Evolutionary conservation across 2,113 vertebrate genomes (phyloP), one percentile per base, ranked within the genome.

Genomic region (Callocephalon fimbriatum): DNA sequence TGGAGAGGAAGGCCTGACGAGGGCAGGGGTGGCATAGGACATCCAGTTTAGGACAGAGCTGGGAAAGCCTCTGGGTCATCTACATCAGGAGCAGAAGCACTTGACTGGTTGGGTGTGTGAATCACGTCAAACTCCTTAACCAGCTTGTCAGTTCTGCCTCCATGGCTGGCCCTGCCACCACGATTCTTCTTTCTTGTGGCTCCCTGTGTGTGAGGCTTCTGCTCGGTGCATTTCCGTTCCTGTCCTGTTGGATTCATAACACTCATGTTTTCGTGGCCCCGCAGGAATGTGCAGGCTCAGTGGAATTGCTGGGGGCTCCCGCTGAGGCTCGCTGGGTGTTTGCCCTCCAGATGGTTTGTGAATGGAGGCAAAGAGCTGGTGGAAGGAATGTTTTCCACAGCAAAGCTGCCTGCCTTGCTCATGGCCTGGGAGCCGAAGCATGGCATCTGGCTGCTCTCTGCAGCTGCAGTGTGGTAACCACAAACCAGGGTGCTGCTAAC

Each of bases 21-120:
- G 98, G 98, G 98, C 98, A 94, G 97, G 98, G 98, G 97, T 98
- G 98, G 98, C 98, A 97, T 98, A 96, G 98, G 98, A 98, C 98
- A 98, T 98, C 98, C 97, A 97, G 96, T 98, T 98, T 98, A 99
- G 97, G 99, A 99, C 97, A 99, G 98, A 96, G 99, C 99, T 95
- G 99, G 99, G 98, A 99, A 99, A 97, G 99, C 99, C 98, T 99
- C 99, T 86, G 99, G 99, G 97, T 99, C 99, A 88, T 99, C 99
- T 97, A 99, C 99, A 67, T 99, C 99, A 97, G 99, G 99, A 98
- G 99, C 99, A 72, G 99, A 99, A 98, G 98, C 98, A 93, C 99
- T 98, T 32, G 99, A 99, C 99, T 99, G 98, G 56, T 23, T 35
- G 21, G 13, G 56, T 23, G 56, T 58, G 56, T 35, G 56, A n/a